A percentile compares a stretch with the other conserved stretches of the same genome.
Conservation (phyloP, 1,140 invertebrate species). For the Heliconius eleuchia region DNA sequence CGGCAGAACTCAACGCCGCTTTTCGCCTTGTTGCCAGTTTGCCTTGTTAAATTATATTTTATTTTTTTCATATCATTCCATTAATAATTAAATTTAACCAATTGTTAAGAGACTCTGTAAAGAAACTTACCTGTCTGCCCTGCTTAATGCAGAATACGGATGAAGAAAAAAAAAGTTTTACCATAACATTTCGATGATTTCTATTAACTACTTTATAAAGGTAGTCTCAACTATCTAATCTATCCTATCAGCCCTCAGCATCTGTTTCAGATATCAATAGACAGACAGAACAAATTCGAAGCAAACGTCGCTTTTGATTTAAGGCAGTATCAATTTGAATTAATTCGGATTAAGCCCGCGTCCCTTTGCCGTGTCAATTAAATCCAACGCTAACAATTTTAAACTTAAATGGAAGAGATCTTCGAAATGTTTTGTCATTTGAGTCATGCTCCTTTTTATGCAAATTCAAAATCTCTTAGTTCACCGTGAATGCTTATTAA, state of each 20-base stretch:
- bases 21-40: too few species aligned
- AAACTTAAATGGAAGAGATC: conserved; percentile 73
- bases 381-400: conserved; percentile 66
- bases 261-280: conserved; percentile 30
- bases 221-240: not conserved
- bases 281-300: conserved; percentile 25
- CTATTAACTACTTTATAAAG: not conserved
- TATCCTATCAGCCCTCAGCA: not conserved
- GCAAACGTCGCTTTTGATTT: conserved; percentile 48
- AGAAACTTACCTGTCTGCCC: too few species aligned
- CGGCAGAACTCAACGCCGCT: too few species aligned
- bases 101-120: too few species aligned
- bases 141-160: too few species aligned
- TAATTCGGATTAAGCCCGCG: conserved; percentile 59
- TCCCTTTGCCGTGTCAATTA: conserved; percentile 64
- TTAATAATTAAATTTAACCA: too few species aligned
- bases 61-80: too few species aligned
- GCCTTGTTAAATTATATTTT: too few species aligned
- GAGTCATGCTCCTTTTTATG: conserved; percentile 71
- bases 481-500: conserved; percentile 58
- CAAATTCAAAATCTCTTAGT: conserved; percentile 64
- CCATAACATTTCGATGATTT: not conserved
- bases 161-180: not conserved
- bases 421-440: conserved; percentile 70
- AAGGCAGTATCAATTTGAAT: conserved; percentile 62